A percentile compares a stretch with the other conserved stretches of the same genome.
phyloP scores from a whole-genome alignment of 1,140 invertebrate genomes.

The Anastatus disparis region DNA sequence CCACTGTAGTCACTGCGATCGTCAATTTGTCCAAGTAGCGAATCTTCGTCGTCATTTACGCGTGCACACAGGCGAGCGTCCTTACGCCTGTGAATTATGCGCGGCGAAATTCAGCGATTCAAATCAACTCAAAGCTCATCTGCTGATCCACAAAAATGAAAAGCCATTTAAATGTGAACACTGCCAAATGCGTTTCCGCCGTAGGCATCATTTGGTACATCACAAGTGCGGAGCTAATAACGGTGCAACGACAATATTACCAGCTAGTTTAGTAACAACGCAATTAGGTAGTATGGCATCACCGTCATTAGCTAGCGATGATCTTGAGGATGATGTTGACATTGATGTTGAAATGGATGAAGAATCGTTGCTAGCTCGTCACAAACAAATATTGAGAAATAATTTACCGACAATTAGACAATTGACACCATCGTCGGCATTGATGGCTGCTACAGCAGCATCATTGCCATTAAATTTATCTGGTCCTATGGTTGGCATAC shows the following conservation, averaged over 20 bases:
- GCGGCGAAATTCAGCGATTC: slow-evolving; percentile 91
- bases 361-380: neutral
- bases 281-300: slow-evolving; percentile 47
- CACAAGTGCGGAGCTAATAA: slow-evolving; percentile 79
- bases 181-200: slow-evolving; percentile 81
- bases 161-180: slow-evolving; percentile 85
- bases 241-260: slow-evolving; percentile 19
- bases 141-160: slow-evolving; percentile 88
- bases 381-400: no score
- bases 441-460: slow-evolving; percentile 30
- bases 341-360: slow-evolving; percentile 52
- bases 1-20: slow-evolving; percentile 89
- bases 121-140: slow-evolving; percentile 92
- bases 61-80: slow-evolving; percentile 95
- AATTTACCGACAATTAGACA: slow-evolving; percentile 8
- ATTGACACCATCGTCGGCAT: slow-evolving; percentile 18
- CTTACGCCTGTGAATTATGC: slow-evolving; percentile 92
- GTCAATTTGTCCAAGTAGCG: slow-evolving; percentile 93
- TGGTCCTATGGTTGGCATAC: slow-evolving; percentile 64
- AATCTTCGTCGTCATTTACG: slow-evolving; percentile 92
- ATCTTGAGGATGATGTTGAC: slow-evolving; percentile 54
- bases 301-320: slow-evolving; percentile 61
- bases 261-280: neutral
- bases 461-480: slow-evolving; percentile 58
- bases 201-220: slow-evolving; percentile 85